Evolutionary conservation across 2,113 vertebrate genomes (phyloP).

Genomic region (Cnemophilus loriae): DNA sequence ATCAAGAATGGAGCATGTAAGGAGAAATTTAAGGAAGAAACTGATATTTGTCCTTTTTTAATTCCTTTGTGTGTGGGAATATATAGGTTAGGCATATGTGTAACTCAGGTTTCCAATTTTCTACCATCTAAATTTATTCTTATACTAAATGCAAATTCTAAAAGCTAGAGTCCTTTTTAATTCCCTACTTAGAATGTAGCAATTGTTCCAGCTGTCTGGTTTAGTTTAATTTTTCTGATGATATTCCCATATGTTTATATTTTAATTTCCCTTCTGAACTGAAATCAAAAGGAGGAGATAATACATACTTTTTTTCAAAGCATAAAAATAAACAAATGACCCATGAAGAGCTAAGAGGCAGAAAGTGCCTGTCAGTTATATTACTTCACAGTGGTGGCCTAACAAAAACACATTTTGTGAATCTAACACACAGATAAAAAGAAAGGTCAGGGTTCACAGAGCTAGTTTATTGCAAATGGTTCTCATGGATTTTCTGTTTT

Average conservation of each 20-base stretch:
- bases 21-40: background rate
- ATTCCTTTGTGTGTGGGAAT: background rate
- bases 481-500: constrained; percentile 87
- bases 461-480: constrained; percentile 84
- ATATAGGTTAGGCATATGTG: background rate
- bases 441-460: constrained; percentile 86
- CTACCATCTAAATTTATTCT: background rate
- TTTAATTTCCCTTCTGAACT: constrained; percentile 32
- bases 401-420: constrained; percentile 93
- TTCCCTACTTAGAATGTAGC: background rate
- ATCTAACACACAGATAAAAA: constrained; percentile 86
- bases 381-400: constrained; percentile 82
- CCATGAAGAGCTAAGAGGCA: constrained; percentile 82
- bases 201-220: background rate
- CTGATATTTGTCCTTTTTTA: background rate
- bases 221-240: background rate
- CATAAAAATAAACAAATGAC: constrained; percentile 78
- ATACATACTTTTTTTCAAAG: constrained; percentile 66
- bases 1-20: background rate
- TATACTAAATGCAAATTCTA: background rate
- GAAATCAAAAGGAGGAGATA: constrained; percentile 62
- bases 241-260: background rate
- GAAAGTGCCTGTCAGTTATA: constrained; percentile 91
- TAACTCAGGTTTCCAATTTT: background rate
- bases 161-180: background rate